Evolutionary conservation across 2,888 invertebrate genomes (phyloP).

Genomic region (Catocala sponsa): DNA sequence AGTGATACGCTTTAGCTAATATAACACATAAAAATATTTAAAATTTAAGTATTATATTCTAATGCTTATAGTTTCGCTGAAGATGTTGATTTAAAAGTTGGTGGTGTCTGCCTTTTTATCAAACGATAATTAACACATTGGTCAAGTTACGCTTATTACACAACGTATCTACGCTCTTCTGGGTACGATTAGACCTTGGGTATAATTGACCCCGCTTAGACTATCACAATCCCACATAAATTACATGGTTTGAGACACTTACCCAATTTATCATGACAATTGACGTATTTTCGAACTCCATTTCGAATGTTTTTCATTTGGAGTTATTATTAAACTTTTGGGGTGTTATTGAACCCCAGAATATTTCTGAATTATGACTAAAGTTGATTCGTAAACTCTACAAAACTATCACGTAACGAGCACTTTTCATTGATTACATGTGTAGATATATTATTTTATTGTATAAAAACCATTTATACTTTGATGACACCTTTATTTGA

Average conservation of each 20-base stretch:
- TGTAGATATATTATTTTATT: conserved; percentile 23
- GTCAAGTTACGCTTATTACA: neutral
- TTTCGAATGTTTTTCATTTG: neutral
- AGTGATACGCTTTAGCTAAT: too few relatives aligned
- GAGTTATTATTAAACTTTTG: neutral
- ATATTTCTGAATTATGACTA: conserved; percentile 5
- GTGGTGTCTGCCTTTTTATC: too few relatives aligned
- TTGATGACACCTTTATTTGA: conserved; percentile 8
- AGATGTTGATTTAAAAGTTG: too few relatives aligned
- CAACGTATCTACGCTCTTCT: neutral
- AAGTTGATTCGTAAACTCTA: conserved; percentile 5
- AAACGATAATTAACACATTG: neutral
- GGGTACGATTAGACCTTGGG: neutral
- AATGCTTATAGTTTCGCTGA: too few relatives aligned
- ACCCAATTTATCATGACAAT: conserved; percentile 11
- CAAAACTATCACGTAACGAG: conserved; percentile 1
- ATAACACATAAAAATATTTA: too few relatives aligned
- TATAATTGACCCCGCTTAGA: neutral
- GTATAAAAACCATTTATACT: conserved; percentile 3
- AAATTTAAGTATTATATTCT: too few relatives aligned
- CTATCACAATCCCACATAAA: conserved; percentile 2
- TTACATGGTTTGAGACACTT: neutral
- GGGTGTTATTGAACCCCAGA: neutral
- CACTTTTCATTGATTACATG: conserved; percentile 15
- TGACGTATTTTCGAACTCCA: neutral